phyloP scores from a whole-genome alignment of 2,797 vertebrate species.

The Hozukius guyotensis region DNA sequence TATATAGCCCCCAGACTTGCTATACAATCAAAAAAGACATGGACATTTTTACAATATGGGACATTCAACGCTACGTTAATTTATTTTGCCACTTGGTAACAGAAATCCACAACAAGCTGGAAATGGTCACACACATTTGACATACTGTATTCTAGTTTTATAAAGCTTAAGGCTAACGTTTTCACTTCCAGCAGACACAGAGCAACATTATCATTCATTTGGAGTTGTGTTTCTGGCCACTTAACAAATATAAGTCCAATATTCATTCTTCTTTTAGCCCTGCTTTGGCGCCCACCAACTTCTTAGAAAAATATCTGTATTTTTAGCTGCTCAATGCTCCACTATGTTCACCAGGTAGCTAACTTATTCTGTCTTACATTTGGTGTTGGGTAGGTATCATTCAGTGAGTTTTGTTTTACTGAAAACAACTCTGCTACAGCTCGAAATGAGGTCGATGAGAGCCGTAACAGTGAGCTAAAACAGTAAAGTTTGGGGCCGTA shows the following conservation, averaged over 20 bases:
- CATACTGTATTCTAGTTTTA: not conserved
- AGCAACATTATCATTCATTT: not conserved
- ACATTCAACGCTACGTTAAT: not conserved
- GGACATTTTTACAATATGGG: too few species aligned
- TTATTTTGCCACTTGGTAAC: not conserved
- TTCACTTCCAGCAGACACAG: not conserved
- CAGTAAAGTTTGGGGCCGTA: not conserved
- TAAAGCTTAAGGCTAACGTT: not conserved
- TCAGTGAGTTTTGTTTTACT: too few species aligned
- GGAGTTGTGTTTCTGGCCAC: not conserved
- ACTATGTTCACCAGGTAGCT: not conserved
- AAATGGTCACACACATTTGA: not conserved
- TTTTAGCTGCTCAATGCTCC: not conserved
- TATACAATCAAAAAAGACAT: too few species aligned
- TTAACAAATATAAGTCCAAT: not conserved
- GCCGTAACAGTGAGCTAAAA: not conserved
- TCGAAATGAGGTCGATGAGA: not conserved
- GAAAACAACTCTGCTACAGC: too few species aligned
- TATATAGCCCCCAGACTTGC: too few species aligned
- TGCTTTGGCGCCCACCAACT: not conserved
- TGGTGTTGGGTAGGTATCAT: too few species aligned
- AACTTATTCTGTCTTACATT: too few species aligned
- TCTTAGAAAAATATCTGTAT: not conserved
- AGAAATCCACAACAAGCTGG: not conserved
- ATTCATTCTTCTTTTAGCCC: not conserved